phyloP scores from a whole-genome alignment of 2,113 vertebrate species.

The Tyto alba region DNA sequence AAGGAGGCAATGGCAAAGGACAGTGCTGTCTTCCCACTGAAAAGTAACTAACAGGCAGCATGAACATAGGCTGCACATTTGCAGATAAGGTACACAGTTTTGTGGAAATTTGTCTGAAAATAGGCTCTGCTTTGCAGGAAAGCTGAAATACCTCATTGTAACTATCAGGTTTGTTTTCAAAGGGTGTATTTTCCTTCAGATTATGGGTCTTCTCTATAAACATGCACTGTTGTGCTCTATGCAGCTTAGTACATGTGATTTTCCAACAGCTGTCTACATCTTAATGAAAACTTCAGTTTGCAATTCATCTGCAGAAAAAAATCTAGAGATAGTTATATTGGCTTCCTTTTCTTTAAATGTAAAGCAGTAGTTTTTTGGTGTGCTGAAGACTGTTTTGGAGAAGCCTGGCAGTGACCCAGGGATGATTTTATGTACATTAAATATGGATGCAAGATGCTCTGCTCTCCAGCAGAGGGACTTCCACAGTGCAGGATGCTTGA shows the following conservation, averaged over 20 bases:
- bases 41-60: background rate
- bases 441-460: background rate
- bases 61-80: background rate
- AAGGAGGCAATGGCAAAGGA: background rate
- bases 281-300: background rate
- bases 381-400: background rate
- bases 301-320: background rate
- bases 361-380: background rate
- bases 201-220: background rate
- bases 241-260: background rate
- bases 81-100: background rate
- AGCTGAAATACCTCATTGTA: background rate
- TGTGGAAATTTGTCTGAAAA: background rate
- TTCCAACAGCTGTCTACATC: background rate
- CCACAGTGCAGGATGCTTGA: background rate
- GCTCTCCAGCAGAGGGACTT: conserved; percentile 13
- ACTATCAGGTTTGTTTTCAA: background rate
- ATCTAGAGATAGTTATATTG: background rate
- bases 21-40: background rate
- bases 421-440: background rate
- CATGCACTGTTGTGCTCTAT: background rate
- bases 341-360: background rate
- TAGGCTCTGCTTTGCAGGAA: background rate
- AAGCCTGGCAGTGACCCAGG: background rate
- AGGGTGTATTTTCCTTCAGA: background rate